These are phyloP conservation scores for Cephus nigrinus DNA, from an alignment of 2,888 invertebrate genomes.

Conservation along the genomic window DNA sequence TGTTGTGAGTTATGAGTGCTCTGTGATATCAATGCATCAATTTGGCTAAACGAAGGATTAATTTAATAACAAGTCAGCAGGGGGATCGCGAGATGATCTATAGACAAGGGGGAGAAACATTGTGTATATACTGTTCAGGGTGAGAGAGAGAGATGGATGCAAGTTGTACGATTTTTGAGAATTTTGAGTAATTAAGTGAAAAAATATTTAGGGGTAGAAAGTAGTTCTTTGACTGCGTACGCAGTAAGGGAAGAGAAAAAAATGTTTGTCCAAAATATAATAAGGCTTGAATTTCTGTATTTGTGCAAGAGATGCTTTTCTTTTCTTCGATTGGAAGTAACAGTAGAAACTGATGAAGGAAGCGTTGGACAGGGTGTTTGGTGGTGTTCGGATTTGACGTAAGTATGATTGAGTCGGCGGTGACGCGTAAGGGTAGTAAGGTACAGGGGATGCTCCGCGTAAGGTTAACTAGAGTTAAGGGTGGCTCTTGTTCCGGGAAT, in stretches of 20 bases:
- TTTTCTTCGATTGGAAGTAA: neutral
- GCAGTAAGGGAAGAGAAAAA: neutral
- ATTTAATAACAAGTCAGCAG: constrained; percentile 66
- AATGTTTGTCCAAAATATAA: neutral
- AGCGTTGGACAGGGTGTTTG: neutral
- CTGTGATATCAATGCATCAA: constrained; percentile 67
- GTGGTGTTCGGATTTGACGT: constrained; percentile 14
- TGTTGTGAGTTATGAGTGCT: constrained; percentile 64
- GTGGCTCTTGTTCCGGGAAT: neutral
- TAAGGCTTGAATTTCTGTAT: neutral
- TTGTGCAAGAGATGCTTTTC: neutral
- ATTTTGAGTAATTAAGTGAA: neutral
- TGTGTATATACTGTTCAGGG: neutral
- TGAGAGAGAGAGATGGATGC: neutral
- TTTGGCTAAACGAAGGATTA: constrained; percentile 67
- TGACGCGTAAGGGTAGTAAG: constrained; percentile 15
- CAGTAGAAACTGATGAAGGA: neutral
- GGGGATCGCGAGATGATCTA: constrained; percentile 57
- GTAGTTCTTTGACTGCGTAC: accelerated
- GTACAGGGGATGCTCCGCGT: neutral
- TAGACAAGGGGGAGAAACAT: constrained; percentile 43
- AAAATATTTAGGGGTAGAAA: neutral
- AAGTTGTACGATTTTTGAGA: neutral
- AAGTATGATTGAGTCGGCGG: constrained; percentile 30
- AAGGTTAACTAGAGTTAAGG: neutral